Evolutionary conservation across 2,888 invertebrate species (phyloP).

Genomic region (Cacoxenus indagator): DNA sequence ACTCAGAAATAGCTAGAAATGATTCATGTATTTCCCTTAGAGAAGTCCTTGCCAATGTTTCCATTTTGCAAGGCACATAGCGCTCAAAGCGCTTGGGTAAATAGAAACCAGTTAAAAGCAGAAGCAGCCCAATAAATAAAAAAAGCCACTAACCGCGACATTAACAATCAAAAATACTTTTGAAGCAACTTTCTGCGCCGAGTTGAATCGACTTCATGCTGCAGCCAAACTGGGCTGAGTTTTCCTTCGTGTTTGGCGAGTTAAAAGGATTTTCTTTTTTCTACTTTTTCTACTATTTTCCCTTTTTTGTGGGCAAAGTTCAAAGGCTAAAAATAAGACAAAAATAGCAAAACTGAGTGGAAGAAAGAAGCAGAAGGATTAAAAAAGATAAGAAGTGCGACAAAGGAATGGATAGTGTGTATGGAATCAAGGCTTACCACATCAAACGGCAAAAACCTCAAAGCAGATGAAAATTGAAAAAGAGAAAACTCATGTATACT

Average conservation of each 20-base stretch:
- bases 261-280: too few relatives aligned
- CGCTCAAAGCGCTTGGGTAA: neutral
- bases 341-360: neutral
- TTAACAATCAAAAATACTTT: neutral
- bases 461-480: too few relatives aligned
- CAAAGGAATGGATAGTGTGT: conserved; percentile 38
- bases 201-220: neutral
- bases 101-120: too few relatives aligned
- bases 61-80: neutral
- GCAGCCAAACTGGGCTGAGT: too few relatives aligned
- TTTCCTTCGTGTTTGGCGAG: neutral
- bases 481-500: too few relatives aligned
- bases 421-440: conserved; percentile 23
- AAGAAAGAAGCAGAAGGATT: conserved; percentile 19
- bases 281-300: too few relatives aligned
- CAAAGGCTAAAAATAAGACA: neutral
- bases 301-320: conserved; percentile 12
- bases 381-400: conserved; percentile 32
- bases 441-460: too few relatives aligned
- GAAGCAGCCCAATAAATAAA: too few relatives aligned
- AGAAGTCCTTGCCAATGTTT: neutral
- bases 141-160: neutral
- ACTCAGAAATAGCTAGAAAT: neutral
- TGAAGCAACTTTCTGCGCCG: neutral
- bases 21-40: neutral